Evolutionary conservation across 2,113 vertebrate species (phyloP), one percentile per base, ranked within the genome.

Genomic region (Grallaria varia): DNA sequence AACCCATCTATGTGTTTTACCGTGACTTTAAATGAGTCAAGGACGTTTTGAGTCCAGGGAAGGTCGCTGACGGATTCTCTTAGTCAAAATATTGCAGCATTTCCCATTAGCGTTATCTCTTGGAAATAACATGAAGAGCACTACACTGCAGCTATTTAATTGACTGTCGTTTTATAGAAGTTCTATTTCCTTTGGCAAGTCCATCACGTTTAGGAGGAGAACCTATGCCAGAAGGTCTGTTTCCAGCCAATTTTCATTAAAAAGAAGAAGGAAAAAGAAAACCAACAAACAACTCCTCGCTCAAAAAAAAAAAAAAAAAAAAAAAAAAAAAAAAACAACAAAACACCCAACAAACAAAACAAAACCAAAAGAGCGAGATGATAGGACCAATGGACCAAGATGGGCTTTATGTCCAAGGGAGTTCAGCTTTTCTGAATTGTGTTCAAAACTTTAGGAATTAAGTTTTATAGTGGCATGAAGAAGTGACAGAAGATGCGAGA

Each of bases 61-160:
- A 95, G 96, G 69, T 81, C 56, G 55, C 18, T 87, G 58, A 25
- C 28, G 56, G 91, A 71, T 92, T 93, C 97, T 83, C 78, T 95
- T 94, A 71, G 76, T 94, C 93, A 97, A 74, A 91, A 94, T 66
- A 82, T 37, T 81, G 88, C 89, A 56, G 72, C 30, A 8, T 92
- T 97, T 95, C 69, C 53, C 28, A 15, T 74, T 64, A 92, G 31
- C 67, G 7, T 96, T 92, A 71, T 86, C 94, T 90, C 66, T 75
- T 92, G 62, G 78, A 95, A 92, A 76, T 10, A 59, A 60, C 52
- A 53, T 33, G 66, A 89, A 66, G 50, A 84, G 66, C 72, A 47
- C 58, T 73, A 84, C 84, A 66, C 39, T 42, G 84, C 50, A 92
- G 67, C 47, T 87, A 56, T 90, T 94, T 95, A 90, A 82, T 39